Evolutionary conservation across 2,888 invertebrate genomes (phyloP).

Genomic region (Oligia strigilis): DNA sequence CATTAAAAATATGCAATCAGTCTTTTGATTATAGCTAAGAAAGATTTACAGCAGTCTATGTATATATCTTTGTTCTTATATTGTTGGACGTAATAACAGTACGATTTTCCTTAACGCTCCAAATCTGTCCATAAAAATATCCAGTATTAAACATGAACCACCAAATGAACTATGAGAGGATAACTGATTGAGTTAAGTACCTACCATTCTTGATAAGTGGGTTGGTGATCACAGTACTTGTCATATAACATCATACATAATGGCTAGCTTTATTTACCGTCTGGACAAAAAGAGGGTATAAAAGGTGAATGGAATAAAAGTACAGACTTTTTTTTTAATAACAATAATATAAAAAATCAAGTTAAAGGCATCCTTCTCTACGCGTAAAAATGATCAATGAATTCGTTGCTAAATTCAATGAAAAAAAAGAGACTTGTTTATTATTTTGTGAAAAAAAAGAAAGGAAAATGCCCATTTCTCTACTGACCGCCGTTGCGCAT

Average conservation of each 20-base stretch:
- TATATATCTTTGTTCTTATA: slow-evolving; percentile 19
- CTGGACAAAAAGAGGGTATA: neutral
- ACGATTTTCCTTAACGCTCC: slow-evolving; percentile 14
- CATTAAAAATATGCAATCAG: slow-evolving; percentile 8
- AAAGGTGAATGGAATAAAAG: neutral
- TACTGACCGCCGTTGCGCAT: no score
- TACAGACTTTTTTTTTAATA: neutral
- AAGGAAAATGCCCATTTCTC: no score
- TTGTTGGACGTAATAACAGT: neutral
- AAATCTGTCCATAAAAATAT: neutral
- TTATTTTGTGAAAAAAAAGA: no score
- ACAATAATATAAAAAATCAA: neutral
- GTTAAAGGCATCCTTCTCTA: neutral
- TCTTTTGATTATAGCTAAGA: neutral
- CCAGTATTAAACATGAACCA: neutral
- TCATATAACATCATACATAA: neutral
- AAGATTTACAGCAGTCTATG: neutral
- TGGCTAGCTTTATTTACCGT: neutral
- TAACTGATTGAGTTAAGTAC: neutral
- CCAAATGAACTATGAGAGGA: neutral
- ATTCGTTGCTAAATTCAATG: no score
- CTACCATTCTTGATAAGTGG: no score
- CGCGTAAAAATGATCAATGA: neutral
- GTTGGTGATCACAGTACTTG: neutral
- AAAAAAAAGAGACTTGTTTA: no score